Evolutionary conservation across 2,113 vertebrate species (phyloP).

Genomic region (Tetraodon nigroviridis): DNA sequence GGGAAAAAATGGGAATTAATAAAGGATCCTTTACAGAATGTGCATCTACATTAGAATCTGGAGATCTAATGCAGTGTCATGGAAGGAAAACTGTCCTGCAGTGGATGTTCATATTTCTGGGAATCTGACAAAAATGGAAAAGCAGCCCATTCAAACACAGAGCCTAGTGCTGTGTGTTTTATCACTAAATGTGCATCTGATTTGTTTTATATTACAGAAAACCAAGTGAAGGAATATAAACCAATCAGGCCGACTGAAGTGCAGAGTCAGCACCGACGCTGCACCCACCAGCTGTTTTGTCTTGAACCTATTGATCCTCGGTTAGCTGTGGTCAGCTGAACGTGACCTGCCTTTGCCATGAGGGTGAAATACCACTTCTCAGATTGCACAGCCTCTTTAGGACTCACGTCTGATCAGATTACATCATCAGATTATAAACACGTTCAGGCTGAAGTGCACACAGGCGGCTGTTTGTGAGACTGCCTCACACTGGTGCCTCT

Average conservation of each 20-base stretch:
- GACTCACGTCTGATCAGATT: no score
- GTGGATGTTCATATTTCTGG: constrained; percentile 35
- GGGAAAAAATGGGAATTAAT: constrained; percentile 31
- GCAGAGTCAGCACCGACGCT: constrained; percentile 6
- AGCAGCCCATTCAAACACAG: constrained; percentile 34
- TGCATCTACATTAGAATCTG: constrained; percentile 41
- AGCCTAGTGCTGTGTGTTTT: constrained; percentile 31
- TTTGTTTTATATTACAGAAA: constrained; percentile 3
- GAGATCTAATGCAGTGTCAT: constrained; percentile 60
- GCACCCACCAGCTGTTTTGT: constrained; percentile 6
- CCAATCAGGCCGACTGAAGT: constrained; percentile 23
- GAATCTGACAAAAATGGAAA: constrained; percentile 26
- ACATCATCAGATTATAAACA: no score
- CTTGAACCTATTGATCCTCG: constrained; percentile 5
- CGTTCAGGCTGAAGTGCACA: background rate
- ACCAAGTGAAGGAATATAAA: constrained; percentile 9
- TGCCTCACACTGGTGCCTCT: background rate
- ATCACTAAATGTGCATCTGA: background rate
- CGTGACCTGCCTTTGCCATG: background rate
- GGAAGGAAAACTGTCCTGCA: constrained; percentile 15
- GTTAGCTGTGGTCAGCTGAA: constrained; percentile 5
- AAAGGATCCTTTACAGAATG: constrained; percentile 8
- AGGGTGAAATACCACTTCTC: no score
- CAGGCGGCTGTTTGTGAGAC: background rate
- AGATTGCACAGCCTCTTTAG: no score